Evolutionary conservation across 1,140 invertebrate genomes (phyloP).

Genomic region (Micrasema longulum): DNA sequence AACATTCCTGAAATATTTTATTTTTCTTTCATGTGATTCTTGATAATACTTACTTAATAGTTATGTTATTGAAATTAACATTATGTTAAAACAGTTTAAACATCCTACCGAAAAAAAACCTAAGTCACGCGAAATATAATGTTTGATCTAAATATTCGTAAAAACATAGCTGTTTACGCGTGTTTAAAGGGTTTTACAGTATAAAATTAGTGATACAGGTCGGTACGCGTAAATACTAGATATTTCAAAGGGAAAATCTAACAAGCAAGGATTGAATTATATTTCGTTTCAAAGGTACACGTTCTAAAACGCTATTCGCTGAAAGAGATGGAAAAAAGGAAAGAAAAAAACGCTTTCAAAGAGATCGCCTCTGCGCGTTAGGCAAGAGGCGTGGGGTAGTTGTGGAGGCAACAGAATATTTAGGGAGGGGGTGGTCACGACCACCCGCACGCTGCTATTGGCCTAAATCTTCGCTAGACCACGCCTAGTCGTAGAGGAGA

Average conservation of each 20-base stretch:
- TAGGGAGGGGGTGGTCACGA: conserved; percentile 29
- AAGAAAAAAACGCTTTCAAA: conserved; percentile 46
- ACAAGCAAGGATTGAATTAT: conserved; percentile 1
- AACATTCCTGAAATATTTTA: too few species aligned
- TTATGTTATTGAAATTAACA: too few species aligned
- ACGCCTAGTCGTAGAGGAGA: conserved; percentile 44
- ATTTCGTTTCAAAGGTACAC: conserved; percentile 29
- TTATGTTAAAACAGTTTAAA: too few species aligned
- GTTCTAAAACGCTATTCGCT: conserved; percentile 47
- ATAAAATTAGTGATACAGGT: too few species aligned
- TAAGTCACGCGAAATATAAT: too few species aligned
- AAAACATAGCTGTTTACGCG: too few species aligned
- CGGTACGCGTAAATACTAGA: too few species aligned
- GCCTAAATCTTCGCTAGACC: conserved; percentile 20
- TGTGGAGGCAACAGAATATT: conserved; percentile 20
- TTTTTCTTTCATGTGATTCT: too few species aligned
- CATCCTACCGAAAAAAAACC: too few species aligned
- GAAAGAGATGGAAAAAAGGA: conserved; percentile 39
- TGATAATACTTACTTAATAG: too few species aligned
- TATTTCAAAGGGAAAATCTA: conserved; percentile 11
- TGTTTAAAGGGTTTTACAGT: too few species aligned
- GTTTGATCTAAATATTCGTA: too few species aligned
- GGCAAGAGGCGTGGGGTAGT: conserved; percentile 37
- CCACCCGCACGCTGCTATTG: conserved; percentile 43
- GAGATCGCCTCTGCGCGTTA: conserved; percentile 39